Evolutionary conservation across 2,888 invertebrate species (phyloP).

Genomic region (Branchinecta sandiegonensis): DNA sequence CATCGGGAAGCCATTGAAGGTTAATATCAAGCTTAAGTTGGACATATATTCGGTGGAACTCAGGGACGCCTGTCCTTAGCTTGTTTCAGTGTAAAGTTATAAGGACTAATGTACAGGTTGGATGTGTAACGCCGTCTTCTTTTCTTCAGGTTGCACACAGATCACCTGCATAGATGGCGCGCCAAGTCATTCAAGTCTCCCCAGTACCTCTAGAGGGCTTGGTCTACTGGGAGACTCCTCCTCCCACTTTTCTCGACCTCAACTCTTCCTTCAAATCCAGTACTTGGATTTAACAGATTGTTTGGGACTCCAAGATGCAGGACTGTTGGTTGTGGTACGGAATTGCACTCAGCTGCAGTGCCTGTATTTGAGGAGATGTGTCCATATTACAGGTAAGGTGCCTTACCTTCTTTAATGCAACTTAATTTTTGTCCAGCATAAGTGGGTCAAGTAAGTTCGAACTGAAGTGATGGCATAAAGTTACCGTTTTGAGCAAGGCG

Average conservation of each 20-base stretch:
- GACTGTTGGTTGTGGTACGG: constrained; percentile 63
- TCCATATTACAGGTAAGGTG: constrained; percentile 59
- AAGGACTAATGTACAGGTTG: too few relatives aligned
- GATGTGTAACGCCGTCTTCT: not conserved
- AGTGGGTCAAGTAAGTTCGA: too few relatives aligned
- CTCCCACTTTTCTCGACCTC: constrained; percentile 37
- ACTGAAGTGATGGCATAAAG: too few relatives aligned
- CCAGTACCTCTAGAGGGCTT: constrained; percentile 14
- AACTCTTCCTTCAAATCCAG: constrained; percentile 49
- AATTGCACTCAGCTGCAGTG: constrained; percentile 75
- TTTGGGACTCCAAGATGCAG: constrained; percentile 63
- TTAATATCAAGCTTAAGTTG: too few relatives aligned
- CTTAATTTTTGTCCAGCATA: too few relatives aligned
- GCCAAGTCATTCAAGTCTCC: constrained; percentile 11
- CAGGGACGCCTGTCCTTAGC: too few relatives aligned
- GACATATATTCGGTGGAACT: too few relatives aligned
- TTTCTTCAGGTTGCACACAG: constrained; percentile 48
- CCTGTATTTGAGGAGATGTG: constrained; percentile 72
- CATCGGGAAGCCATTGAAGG: too few relatives aligned
- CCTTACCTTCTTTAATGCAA: too few relatives aligned
- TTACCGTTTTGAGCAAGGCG: too few relatives aligned
- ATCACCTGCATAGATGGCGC: constrained; percentile 51
- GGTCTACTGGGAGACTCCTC: constrained; percentile 36
- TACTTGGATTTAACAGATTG: constrained; percentile 85
- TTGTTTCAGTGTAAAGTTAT: too few relatives aligned